Percentiles rank a stretch among this genome's conserved stretches.
Conservation (phyloP, 2,797 vertebrate species). For the Malacoraja senta region DNA sequence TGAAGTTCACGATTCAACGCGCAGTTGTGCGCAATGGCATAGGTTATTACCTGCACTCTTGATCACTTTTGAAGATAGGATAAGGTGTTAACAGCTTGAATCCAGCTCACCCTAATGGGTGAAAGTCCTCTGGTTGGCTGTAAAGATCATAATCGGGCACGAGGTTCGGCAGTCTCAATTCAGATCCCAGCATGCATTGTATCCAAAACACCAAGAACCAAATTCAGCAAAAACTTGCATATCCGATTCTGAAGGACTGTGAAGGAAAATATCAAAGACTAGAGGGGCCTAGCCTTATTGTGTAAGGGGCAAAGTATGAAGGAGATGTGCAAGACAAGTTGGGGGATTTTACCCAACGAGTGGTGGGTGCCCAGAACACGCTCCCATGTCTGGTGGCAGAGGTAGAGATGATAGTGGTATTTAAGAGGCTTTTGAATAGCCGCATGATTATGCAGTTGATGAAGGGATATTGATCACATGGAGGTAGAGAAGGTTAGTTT, state of each 20-base stretch:
- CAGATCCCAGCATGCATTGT: background rate
- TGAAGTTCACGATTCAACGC: background rate
- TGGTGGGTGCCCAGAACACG: too few relatives aligned
- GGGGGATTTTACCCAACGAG: too few relatives aligned
- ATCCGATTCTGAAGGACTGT: background rate
- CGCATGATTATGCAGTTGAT: too few relatives aligned
- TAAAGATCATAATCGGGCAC: background rate
- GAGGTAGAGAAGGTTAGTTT: too few relatives aligned
- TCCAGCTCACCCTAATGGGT: slow-evolving; percentile 1
- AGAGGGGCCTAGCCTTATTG: too few relatives aligned
- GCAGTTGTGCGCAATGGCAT: background rate
- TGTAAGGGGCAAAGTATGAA: too few relatives aligned
- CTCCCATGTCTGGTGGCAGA: too few relatives aligned
- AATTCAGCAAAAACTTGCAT: background rate
- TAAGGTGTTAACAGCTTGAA: background rate
- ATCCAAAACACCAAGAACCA: background rate
- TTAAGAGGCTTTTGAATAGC: too few relatives aligned
- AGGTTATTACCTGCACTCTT: background rate
- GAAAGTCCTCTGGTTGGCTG: background rate
- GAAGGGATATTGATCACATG: too few relatives aligned
- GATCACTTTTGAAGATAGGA: background rate
- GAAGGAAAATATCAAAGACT: too few relatives aligned
- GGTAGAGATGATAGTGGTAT: too few relatives aligned
- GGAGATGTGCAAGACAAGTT: too few relatives aligned
- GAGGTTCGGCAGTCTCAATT: background rate